Evolutionary conservation across 2,888 invertebrate genomes (phyloP), one percentile per base, ranked within the genome.

Genomic region (Lutraria lutraria): DNA sequence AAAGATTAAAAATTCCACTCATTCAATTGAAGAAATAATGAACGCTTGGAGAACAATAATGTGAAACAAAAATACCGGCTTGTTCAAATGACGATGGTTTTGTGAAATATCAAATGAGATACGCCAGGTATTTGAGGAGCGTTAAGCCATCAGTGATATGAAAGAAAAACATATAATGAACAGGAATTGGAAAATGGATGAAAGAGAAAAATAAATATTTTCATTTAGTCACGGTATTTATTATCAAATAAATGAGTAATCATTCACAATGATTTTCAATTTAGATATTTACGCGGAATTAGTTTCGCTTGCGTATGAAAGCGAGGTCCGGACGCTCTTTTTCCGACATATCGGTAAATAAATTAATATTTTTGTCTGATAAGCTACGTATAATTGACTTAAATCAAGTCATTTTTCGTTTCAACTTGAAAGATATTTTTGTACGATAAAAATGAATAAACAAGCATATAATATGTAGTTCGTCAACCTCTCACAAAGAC

Each of bases 201-300:
- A 84, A 84, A 84, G 84, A 34, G 76, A 76, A 84, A 81, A 84
- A 84, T 68, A 84, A 84, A 83, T 84, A 76, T 84, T 84, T 68
- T 53, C 54, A 63, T 83, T 83, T 83, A 83, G 83, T 83, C 83
- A 83, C 56, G 29, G 63, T 43, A 4, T 43, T 83, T 63, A n/a
- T 31, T 21, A 52, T 16, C 53, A 25, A 81, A 54, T 54, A 56
- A 31, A 56, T 53, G 29, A 34, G n/a, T 34, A 76, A 76, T 83
- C 31, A 83, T 63, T 63, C 63, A 63, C 34, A 21, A 43, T 84
- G 84, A 84, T 84, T 43, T 84, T 84, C 72, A 84, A 72, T 84
- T 53, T 63, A 84, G 84, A 84, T 84, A 72, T 68, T 72, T 25
- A 83, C 83, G 83, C 83, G 34, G 60, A 34, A 31, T 63, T 83